These are phyloP conservation scores for Amblyraja radiata DNA, from an alignment of 2,797 vertebrate species.

Conservation along the genomic window DNA sequence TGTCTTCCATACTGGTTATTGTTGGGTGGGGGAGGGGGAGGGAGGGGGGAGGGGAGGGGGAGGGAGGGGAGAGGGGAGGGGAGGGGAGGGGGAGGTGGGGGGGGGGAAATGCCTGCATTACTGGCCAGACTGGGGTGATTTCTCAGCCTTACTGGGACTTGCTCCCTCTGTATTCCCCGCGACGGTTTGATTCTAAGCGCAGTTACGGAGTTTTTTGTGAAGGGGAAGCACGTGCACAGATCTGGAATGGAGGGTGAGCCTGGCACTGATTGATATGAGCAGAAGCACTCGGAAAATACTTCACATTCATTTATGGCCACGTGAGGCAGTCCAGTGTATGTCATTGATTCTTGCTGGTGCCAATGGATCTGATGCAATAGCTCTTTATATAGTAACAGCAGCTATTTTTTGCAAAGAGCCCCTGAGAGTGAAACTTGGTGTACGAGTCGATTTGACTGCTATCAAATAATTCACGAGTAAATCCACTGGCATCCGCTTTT, in stretches of 20 bases:
- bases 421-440: background rate
- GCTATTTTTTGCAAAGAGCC: background rate
- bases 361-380: background rate
- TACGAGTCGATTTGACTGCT: background rate
- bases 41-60: background rate
- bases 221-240: background rate
- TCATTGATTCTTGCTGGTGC: background rate
- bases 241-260: background rate
- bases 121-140: too few relatives aligned
- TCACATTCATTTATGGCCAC: background rate
- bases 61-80: too few relatives aligned
- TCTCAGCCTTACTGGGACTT: background rate
- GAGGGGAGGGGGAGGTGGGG: background rate
- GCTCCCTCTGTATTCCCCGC: background rate
- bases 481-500: background rate
- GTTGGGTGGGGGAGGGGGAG: too few relatives aligned
- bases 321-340: background rate
- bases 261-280: background rate
- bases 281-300: background rate
- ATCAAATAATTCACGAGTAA: too few relatives aligned
- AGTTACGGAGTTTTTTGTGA: background rate
- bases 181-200: background rate
- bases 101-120: background rate
- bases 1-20: background rate
- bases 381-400: background rate